These are phyloP conservation scores for Thymelicus sylvestris DNA, from an alignment of 2,888 invertebrate species.

Conservation along the genomic window DNA sequence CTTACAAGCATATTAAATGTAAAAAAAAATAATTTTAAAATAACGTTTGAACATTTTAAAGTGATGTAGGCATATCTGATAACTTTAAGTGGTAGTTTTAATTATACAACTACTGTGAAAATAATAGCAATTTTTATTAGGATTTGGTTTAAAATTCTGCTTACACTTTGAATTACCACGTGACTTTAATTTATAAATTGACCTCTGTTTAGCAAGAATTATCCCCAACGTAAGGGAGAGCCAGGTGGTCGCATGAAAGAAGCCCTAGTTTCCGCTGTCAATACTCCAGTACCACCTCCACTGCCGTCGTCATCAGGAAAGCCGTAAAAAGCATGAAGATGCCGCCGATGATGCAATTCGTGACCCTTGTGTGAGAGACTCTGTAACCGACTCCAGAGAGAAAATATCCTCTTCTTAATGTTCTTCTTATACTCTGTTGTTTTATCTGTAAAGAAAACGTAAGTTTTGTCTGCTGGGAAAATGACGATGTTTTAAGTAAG, in stretches of 20 bases:
- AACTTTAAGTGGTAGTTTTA: too few species aligned
- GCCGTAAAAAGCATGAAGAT: slow-evolving; percentile 72
- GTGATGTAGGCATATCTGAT: too few species aligned
- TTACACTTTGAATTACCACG: not conserved
- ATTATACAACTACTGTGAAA: too few species aligned
- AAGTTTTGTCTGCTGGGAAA: too few species aligned
- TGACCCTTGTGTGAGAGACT: slow-evolving; percentile 74
- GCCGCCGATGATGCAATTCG: slow-evolving; percentile 72
- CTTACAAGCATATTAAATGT: too few species aligned
- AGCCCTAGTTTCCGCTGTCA: slow-evolving; percentile 74
- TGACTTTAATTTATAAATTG: not conserved
- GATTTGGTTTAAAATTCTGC: too few species aligned
- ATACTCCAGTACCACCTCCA: slow-evolving; percentile 55
- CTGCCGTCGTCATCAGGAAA: slow-evolving; percentile 66
- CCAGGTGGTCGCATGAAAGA: slow-evolving; percentile 75
- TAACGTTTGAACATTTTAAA: too few species aligned
- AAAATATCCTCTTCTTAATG: slow-evolving; percentile 73
- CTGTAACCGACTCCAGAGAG: slow-evolving; percentile 76
- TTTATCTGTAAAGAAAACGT: slow-evolving; percentile 53
- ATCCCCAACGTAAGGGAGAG: slow-evolving; percentile 78
- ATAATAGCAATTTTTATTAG: too few species aligned
- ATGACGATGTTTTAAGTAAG: too few species aligned
- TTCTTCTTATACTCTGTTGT: slow-evolving; percentile 54
- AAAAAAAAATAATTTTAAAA: too few species aligned
- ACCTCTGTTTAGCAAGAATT: slow-evolving; percentile 41